Percentiles rank a stretch among this genome's conserved stretches.
phyloP scores from a whole-genome alignment of 2,888 invertebrate species.

The Eugnorisma glareosa region DNA sequence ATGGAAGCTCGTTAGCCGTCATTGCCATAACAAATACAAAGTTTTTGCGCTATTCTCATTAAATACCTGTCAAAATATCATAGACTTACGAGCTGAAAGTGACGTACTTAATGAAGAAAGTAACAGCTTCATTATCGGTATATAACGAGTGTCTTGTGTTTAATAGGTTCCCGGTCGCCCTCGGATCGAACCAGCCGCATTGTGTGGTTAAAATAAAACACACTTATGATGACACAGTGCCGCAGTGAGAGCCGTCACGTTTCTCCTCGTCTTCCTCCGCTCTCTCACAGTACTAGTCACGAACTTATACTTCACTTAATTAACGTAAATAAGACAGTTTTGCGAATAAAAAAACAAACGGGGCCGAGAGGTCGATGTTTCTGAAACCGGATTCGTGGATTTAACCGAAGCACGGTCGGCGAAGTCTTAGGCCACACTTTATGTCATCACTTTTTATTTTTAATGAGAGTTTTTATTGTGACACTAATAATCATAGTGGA shows the following conservation, averaged over 20 bases:
- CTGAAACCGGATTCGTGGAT: conserved; percentile 83
- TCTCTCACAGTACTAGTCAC: conserved; percentile 88
- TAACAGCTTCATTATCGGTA: conserved; percentile 62
- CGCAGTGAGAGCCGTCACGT: conserved; percentile 76
- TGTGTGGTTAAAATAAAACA: conserved; percentile 64
- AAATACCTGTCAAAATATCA: conserved; percentile 63
- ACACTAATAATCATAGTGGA: conserved; percentile 74
- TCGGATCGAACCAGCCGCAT: conserved; percentile 43
- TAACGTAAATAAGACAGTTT: conserved; percentile 90
- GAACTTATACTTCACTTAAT: conserved; percentile 91
- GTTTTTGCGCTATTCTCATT: conserved; percentile 49
- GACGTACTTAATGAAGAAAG: conserved; percentile 59
- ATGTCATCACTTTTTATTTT: conserved; percentile 85
- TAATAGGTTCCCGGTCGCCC: conserved; percentile 56
- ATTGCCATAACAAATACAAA: conserved; percentile 28
- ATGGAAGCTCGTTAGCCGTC: conserved; percentile 10
- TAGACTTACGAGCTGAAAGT: conserved; percentile 46
- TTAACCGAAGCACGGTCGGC: conserved; percentile 69
- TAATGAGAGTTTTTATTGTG: conserved; percentile 81
- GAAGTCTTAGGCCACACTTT: conserved; percentile 82
- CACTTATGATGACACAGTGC: conserved; percentile 67
- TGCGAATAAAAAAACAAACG: conserved; percentile 85
- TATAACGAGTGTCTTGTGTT: conserved; percentile 57
- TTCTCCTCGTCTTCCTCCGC: conserved; percentile 70
- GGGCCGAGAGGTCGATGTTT: conserved; percentile 81